Evolutionary conservation across 2,113 vertebrate species (phyloP).

Genomic region (Muntiacus muntjak): DNA sequence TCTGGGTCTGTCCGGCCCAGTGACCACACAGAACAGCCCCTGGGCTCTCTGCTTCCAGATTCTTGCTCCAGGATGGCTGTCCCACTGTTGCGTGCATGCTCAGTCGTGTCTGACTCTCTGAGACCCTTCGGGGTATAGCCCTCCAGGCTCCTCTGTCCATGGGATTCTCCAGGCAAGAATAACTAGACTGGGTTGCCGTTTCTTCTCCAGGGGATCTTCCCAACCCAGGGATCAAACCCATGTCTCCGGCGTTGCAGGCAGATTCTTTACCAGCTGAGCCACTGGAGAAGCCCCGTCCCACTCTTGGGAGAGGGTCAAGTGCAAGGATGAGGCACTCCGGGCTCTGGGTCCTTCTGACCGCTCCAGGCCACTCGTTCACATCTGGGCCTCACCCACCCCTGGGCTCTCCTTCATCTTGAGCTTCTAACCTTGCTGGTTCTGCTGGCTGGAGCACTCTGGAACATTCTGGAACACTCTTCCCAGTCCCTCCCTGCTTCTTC

Average conservation of each 20-base stretch:
- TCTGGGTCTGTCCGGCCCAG: neutral
- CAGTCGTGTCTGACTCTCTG: fast-evolving
- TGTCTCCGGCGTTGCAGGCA: neutral
- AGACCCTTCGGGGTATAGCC: fast-evolving
- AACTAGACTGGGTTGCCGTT: neutral
- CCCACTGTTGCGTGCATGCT: fast-evolving
- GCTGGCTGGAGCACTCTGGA: neutral
- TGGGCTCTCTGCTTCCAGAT: neutral
- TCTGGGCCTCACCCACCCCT: neutral
- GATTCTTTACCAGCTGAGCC: neutral
- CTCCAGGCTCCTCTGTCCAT: neutral
- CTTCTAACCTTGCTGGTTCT: neutral
- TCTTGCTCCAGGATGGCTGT: neutral
- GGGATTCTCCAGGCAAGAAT: neutral
- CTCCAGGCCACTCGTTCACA: neutral
- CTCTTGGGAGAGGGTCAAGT: fast-evolving
- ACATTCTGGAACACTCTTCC: neutral
- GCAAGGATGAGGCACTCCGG: fast-evolving
- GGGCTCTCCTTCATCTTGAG: neutral
- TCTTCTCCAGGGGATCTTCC: neutral
- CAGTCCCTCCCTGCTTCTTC: neutral
- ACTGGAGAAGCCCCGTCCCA: neutral
- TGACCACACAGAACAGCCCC: fast-evolving
- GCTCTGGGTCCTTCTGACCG: neutral
- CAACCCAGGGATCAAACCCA: neutral